Conservation (phyloP, 2,113 vertebrate genomes). For the Corythoichthys haematopterus region DNA sequence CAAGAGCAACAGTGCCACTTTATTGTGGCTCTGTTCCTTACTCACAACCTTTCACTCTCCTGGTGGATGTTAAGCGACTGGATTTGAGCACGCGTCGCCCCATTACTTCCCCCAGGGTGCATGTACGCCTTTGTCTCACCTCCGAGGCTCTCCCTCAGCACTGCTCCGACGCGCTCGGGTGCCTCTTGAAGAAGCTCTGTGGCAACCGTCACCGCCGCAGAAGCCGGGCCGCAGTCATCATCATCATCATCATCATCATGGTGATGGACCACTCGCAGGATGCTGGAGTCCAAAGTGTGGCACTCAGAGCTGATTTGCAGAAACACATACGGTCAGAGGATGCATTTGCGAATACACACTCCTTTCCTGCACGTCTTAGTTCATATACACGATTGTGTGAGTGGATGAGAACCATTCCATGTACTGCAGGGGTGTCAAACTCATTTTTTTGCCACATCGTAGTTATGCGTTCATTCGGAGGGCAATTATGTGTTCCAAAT, state of each 20-base stretch:
- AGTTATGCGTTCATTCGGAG: too few species aligned
- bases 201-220: conserved; percentile 77
- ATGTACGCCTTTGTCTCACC: conserved; percentile 81
- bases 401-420: neutral
- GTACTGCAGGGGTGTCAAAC: too few species aligned
- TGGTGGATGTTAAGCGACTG: conserved; percentile 92
- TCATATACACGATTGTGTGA: conserved; percentile 4
- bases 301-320: conserved; percentile 71
- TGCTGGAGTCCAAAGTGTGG: conserved; percentile 77
- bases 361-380: conserved; percentile 1
- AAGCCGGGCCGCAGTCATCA: conserved; percentile 58
- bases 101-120: conserved; percentile 82
- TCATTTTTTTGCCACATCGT: too few species aligned
- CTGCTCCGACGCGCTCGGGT: conserved; percentile 83
- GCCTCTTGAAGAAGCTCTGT: conserved; percentile 89
- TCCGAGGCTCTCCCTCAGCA: conserved; percentile 88
- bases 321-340: conserved; percentile 11
- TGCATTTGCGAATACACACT: conserved; percentile 29
- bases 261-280: conserved; percentile 84
- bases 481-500: too few species aligned
- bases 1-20: conserved; percentile 5
- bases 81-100: conserved; percentile 83
- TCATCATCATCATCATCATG: conserved; percentile 60
- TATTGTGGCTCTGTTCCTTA: conserved; percentile 32
- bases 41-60: conserved; percentile 57